These are phyloP conservation scores for Yponomeuta cagnagella DNA, from an alignment of 2,888 invertebrate genomes.

Conservation along the genomic window DNA sequence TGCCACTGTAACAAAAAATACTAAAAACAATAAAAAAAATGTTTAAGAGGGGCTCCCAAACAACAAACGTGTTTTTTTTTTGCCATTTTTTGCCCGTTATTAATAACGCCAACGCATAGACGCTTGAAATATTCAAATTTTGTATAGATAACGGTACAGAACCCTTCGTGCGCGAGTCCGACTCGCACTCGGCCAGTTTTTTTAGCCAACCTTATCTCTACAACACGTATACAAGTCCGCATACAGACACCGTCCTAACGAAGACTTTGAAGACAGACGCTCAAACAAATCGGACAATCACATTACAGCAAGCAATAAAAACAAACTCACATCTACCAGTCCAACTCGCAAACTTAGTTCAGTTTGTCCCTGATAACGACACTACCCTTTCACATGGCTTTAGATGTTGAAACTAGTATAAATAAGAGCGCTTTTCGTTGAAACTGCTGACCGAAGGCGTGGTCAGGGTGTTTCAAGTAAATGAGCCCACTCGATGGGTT, in stretches of 20 bases:
- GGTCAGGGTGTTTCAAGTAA: constrained; percentile 8
- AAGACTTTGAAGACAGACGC: not conserved
- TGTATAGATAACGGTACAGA: too few relatives aligned
- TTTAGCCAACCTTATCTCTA: too few relatives aligned
- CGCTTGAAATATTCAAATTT: too few relatives aligned
- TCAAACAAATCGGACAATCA: not conserved
- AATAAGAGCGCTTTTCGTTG: not conserved
- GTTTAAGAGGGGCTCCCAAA: too few relatives aligned
- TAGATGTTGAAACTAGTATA: not conserved
- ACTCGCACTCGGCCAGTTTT: too few relatives aligned
- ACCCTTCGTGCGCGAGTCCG: too few relatives aligned
- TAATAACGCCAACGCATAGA: too few relatives aligned
- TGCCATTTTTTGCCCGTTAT: too few relatives aligned
- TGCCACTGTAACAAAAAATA: too few relatives aligned
- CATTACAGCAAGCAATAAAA: not conserved
- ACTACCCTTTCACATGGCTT: not conserved
- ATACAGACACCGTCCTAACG: not conserved
- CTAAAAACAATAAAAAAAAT: too few relatives aligned
- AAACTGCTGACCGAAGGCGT: constrained; percentile 1
- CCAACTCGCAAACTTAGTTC: not conserved
- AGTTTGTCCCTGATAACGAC: constrained; percentile 1
- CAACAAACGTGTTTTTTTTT: too few relatives aligned
- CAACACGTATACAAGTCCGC: not conserved
- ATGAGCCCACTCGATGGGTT: constrained; percentile 7
- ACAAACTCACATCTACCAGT: not conserved